Conservation (phyloP, 2,797 vertebrate species). For the Anguilla pacifica region DNA sequence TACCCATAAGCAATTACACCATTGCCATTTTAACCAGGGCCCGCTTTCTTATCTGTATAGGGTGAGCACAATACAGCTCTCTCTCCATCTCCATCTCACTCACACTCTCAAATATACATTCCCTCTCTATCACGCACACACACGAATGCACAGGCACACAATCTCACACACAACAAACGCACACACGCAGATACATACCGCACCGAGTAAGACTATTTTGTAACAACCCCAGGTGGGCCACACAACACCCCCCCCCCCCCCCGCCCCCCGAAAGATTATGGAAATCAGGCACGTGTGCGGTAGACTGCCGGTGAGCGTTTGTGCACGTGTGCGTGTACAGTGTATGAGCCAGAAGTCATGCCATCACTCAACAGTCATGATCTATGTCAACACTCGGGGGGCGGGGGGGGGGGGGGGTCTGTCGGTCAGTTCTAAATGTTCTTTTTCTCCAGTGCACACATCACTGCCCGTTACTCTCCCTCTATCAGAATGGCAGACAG, state of each 20-base stretch:
- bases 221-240: too few species aligned
- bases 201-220: too few species aligned
- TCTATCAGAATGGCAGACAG: constrained; percentile 81
- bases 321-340: neutral
- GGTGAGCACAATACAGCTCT: neutral
- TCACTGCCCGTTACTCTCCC: constrained; percentile 59
- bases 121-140: neutral
- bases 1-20: neutral
- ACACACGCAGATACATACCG: neutral
- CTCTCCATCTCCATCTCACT: neutral
- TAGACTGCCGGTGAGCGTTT: neutral
- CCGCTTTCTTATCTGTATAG: neutral
- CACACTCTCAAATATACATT: neutral
- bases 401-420: neutral
- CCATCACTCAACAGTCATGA: neutral
- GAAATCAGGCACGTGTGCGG: neutral
- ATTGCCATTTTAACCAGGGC: constrained; percentile 6
- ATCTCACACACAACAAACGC: neutral
- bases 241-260: neutral
- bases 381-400: neutral
- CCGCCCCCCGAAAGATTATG: neutral
- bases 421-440: neutral
- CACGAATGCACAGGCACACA: neutral
- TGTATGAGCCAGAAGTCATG: neutral
- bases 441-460: neutral